phyloP scores from a whole-genome alignment of 2,797 vertebrate species.

The Necrosyrtes monachus region DNA sequence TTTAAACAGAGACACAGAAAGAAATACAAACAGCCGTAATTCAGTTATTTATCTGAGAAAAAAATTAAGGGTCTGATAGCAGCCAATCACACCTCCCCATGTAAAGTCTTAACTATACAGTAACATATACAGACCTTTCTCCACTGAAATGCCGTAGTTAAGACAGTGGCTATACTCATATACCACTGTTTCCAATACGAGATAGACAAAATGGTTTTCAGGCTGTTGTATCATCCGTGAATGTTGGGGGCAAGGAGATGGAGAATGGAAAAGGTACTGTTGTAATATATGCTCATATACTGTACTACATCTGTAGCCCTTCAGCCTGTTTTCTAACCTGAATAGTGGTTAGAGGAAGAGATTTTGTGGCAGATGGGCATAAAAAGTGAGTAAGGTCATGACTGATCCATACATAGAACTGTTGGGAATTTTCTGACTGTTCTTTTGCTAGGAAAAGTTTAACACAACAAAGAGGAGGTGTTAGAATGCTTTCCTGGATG shows the following conservation, averaged over 20 bases:
- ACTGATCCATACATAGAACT: not conserved
- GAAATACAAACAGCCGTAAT: not conserved
- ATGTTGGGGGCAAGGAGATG: not conserved
- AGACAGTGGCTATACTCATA: not conserved
- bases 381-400: not conserved
- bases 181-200: not conserved
- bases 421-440: not conserved
- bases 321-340: not conserved
- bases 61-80: not conserved
- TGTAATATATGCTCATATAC: not conserved
- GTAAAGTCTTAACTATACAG: not conserved
- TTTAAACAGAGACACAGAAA: not conserved
- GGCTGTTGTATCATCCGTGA: not conserved
- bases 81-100: not conserved
- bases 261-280: not conserved
- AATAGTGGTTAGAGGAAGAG: too few relatives aligned
- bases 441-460: not conserved
- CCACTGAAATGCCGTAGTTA: not conserved
- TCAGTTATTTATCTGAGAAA: not conserved
- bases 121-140: not conserved
- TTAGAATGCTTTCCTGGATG: not conserved
- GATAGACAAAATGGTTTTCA: not conserved
- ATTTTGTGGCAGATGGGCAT: not conserved
- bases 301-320: not conserved
- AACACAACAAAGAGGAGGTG: accelerated